These are phyloP conservation scores for Xiphophorus couchianus DNA, from an alignment of 2,113 vertebrate genomes.

Conservation along the genomic window DNA sequence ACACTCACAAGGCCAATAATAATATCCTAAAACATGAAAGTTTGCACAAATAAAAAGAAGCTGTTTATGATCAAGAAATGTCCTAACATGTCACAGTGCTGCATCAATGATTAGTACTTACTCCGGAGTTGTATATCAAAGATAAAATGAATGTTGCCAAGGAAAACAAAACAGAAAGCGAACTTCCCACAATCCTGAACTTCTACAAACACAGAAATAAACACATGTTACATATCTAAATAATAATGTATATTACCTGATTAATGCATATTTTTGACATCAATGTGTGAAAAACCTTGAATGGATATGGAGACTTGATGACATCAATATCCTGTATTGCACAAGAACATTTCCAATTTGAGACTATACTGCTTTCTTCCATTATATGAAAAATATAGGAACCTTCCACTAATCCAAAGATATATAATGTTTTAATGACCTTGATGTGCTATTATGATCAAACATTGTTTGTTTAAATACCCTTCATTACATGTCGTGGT, in stretches of 20 bases:
- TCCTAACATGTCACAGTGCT: not conserved
- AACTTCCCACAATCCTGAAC: not conserved
- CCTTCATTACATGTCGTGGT: too few species aligned
- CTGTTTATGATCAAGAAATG: not conserved
- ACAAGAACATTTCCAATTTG: not conserved
- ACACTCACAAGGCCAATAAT: slow-evolving; percentile 3
- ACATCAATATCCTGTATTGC: not conserved
- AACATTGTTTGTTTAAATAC: too few species aligned
- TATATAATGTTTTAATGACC: too few species aligned
- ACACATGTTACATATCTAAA: not conserved
- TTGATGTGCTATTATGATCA: too few species aligned
- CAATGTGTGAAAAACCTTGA: not conserved
- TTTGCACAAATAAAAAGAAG: not conserved
- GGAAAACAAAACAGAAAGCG: not conserved
- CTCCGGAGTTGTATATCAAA: rapidly evolving
- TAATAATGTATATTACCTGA: too few species aligned
- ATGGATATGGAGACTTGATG: not conserved
- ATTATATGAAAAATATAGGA: too few species aligned
- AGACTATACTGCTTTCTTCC: too few species aligned
- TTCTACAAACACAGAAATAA: slow-evolving; percentile 1
- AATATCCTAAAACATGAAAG: slow-evolving; percentile 21
- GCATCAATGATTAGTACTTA: slow-evolving; percentile 9
- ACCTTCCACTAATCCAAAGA: too few species aligned
- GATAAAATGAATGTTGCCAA: not conserved
- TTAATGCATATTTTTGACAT: not conserved